A percentile compares a stretch with the other conserved stretches of the same genome.
phyloP scores from a whole-genome alignment of 2,888 invertebrate genomes.

The Synanthedon vespiformis region DNA sequence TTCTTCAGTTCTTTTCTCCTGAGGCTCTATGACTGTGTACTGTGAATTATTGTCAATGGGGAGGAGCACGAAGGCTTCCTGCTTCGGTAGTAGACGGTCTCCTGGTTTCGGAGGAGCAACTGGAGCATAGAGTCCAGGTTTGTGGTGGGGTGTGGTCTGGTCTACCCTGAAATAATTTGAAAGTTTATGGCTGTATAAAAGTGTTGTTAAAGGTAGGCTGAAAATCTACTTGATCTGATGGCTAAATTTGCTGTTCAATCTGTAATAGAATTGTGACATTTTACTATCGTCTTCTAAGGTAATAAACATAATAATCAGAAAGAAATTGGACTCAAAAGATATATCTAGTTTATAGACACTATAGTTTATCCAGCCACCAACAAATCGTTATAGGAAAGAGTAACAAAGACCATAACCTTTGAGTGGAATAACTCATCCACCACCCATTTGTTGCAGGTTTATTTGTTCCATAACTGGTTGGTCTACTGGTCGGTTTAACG shows the following conservation, averaged over 20 bases:
- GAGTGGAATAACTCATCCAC: constrained; percentile 30
- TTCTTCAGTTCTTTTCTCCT: constrained; percentile 33
- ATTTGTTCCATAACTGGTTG: constrained; percentile 8
- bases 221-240: no score
- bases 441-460: constrained; percentile 19
- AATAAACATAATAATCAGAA: no score
- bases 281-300: no score
- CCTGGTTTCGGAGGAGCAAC: constrained; percentile 48
- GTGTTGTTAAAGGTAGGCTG: no score
- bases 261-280: no score
- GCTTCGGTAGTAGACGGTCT: constrained; percentile 25
- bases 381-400: no score
- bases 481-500: constrained; percentile 2
- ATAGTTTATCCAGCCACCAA: no score
- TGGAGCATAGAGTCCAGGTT: constrained; percentile 69
- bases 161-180: constrained; percentile 13
- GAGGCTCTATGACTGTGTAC: constrained; percentile 49
- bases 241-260: no score
- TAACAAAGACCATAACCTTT: constrained; percentile 28
- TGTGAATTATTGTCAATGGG: constrained; percentile 43
- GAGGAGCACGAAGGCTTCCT: constrained; percentile 33
- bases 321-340: no score
- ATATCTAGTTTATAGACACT: no score
- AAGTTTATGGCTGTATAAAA: no score
- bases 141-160: constrained; percentile 51